A percentile compares a stretch with the other conserved stretches of the same genome.
These are phyloP conservation scores for Shargacucullia verbasci DNA, from an alignment of 2,888 invertebrate species.

Conservation along the genomic window DNA sequence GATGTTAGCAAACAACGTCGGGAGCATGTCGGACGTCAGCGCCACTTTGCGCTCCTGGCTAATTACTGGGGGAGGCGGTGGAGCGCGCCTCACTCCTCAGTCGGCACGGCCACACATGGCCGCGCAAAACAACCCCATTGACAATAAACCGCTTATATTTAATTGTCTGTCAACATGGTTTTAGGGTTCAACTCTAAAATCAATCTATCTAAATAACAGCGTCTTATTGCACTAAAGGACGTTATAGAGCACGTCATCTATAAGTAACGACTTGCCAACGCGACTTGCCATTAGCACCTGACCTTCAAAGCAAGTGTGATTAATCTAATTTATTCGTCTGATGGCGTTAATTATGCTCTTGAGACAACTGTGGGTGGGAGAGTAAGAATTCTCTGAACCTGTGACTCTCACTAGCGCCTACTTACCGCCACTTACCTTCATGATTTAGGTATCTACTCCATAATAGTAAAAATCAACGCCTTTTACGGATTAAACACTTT, in stretches of 20 bases:
- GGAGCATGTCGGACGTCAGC: constrained; percentile 58
- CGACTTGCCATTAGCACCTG: constrained; percentile 81
- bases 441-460: constrained; percentile 67
- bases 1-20: constrained; percentile 62
- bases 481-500: constrained; percentile 19
- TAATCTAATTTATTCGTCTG: constrained; percentile 83
- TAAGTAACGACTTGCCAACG: constrained; percentile 61
- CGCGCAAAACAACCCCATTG: constrained; percentile 37
- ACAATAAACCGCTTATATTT: constrained; percentile 43
- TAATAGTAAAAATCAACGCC: constrained; percentile 9
- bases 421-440: constrained; percentile 68
- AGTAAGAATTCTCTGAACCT: constrained; percentile 40
- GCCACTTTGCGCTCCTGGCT: constrained; percentile 57
- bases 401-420: constrained; percentile 37
- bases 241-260: constrained; percentile 57
- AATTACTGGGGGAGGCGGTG: constrained; percentile 66
- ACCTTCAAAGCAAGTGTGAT: constrained; percentile 78
- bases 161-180: constrained; percentile 40
- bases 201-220: constrained; percentile 36
- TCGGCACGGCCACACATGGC: constrained; percentile 21
- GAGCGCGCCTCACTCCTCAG: constrained; percentile 26
- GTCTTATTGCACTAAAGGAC: constrained; percentile 64
- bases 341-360: constrained; percentile 75
- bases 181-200: constrained; percentile 31
- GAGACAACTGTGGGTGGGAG: constrained; percentile 64